These are phyloP conservation scores for Synergus itoensis DNA, from an alignment of 2,888 invertebrate species.

Conservation along the genomic window DNA sequence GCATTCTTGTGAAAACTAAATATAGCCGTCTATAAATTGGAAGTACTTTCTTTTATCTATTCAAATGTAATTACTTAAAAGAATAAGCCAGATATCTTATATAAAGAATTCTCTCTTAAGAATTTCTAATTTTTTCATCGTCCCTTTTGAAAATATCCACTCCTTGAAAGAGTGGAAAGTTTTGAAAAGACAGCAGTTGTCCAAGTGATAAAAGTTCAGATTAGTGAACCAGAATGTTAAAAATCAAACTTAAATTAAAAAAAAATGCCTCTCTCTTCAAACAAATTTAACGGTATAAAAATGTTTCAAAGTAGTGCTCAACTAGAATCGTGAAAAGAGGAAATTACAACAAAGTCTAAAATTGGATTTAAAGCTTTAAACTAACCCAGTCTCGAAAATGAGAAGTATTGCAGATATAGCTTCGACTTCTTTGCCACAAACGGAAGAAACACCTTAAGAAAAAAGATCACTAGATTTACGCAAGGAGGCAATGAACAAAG, in stretches of 20 bases:
- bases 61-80: background rate
- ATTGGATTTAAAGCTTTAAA: background rate
- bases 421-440: background rate
- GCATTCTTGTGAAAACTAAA: conserved; percentile 16
- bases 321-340: background rate
- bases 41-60: background rate
- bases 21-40: background rate
- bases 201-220: background rate
- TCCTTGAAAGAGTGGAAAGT: background rate
- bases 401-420: background rate
- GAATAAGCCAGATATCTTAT: background rate
- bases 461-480: background rate
- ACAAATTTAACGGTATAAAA: background rate
- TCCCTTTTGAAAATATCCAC: background rate
- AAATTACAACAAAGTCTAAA: background rate
- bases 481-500: conserved; percentile 17
- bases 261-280: background rate
- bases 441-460: background rate
- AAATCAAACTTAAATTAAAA: background rate
- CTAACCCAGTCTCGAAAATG: background rate
- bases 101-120: background rate
- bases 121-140: background rate
- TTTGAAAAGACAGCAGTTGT: background rate
- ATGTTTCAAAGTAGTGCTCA: background rate
- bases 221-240: background rate